phyloP scores from a whole-genome alignment of 2,888 invertebrate species.

The Bruchidius siliquastri region DNA sequence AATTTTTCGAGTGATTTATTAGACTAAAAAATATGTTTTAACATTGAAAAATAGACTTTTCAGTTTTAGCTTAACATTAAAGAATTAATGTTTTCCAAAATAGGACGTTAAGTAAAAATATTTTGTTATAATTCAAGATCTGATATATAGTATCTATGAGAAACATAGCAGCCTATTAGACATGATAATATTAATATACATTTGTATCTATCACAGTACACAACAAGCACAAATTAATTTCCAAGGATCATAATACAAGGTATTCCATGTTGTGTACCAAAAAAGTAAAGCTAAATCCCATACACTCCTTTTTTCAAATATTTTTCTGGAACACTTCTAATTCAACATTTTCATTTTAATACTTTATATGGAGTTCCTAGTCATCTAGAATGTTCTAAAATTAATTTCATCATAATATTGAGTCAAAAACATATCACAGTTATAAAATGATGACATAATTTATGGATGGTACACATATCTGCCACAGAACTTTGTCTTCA shows the following conservation, averaged over 20 bases:
- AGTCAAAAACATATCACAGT: too few relatives aligned
- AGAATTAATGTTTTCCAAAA: background rate
- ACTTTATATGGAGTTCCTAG: too few relatives aligned
- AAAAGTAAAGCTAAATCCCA: background rate
- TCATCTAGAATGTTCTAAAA: too few relatives aligned
- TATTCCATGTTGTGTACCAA: background rate
- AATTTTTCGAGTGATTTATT: background rate
- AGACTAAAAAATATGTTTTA: background rate
- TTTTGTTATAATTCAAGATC: constrained; percentile 27
- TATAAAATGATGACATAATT: too few relatives aligned
- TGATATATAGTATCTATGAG: constrained; percentile 31
- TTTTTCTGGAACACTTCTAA: background rate
- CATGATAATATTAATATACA: constrained; percentile 16
- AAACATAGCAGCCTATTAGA: constrained; percentile 35
- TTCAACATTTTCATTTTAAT: too few relatives aligned
- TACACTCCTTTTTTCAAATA: background rate
- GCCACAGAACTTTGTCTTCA: too few relatives aligned
- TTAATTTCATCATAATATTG: too few relatives aligned
- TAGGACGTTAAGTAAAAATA: constrained; percentile 33
- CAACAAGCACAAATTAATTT: constrained; percentile 35
- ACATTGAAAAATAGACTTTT: constrained; percentile 2
- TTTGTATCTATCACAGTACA: constrained; percentile 39
- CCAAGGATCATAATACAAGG: background rate
- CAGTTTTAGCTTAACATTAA: background rate
- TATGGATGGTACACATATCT: too few relatives aligned